Conservation (phyloP, 2,797 vertebrate genomes). For the Typhlichthys eigenmanni region DNA sequence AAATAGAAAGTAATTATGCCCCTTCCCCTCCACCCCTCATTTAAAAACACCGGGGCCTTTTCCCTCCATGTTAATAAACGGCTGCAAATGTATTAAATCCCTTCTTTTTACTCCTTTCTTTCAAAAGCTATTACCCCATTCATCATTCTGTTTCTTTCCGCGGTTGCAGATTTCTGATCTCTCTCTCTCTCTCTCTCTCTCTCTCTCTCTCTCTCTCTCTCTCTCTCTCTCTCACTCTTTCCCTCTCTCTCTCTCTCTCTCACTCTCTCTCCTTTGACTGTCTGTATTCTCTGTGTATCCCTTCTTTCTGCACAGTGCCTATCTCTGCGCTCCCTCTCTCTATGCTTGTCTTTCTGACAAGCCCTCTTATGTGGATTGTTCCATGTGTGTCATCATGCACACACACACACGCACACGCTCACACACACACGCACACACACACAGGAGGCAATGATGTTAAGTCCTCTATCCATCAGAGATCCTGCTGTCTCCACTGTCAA, state of each 20-base stretch:
- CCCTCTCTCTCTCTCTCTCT: slow-evolving; percentile 8
- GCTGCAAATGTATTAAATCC: slow-evolving; percentile 7
- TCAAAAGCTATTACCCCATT: slow-evolving; percentile 3
- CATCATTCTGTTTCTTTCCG: slow-evolving; percentile 13
- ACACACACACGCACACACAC: neutral
- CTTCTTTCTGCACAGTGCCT: slow-evolving; percentile 27
- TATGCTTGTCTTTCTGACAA: slow-evolving; percentile 29
- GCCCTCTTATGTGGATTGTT: slow-evolving; percentile 21
- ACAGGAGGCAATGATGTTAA: neutral
- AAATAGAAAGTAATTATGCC: slow-evolving; percentile 41
- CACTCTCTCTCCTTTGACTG: slow-evolving; percentile 14
- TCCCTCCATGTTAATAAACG: slow-evolving; percentile 23
- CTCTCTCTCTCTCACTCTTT: slow-evolving; percentile 8
- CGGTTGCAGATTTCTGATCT: neutral
- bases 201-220: slow-evolving; percentile 11
- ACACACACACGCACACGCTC: neutral
- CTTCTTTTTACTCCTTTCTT: slow-evolving; percentile 15
- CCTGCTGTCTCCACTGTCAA: slow-evolving; percentile 31
- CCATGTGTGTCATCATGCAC: slow-evolving; percentile 11
- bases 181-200: slow-evolving; percentile 8
- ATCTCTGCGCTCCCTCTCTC: slow-evolving; percentile 22
- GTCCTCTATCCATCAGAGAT: slow-evolving; percentile 28
- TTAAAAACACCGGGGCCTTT: slow-evolving; percentile 23
- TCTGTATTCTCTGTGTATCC: slow-evolving; percentile 23
- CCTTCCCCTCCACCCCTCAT: neutral